Evolutionary conservation across 92 coral and sea anemone genomes (phyloP).

Genomic region (Actinernus sp.): DNA sequence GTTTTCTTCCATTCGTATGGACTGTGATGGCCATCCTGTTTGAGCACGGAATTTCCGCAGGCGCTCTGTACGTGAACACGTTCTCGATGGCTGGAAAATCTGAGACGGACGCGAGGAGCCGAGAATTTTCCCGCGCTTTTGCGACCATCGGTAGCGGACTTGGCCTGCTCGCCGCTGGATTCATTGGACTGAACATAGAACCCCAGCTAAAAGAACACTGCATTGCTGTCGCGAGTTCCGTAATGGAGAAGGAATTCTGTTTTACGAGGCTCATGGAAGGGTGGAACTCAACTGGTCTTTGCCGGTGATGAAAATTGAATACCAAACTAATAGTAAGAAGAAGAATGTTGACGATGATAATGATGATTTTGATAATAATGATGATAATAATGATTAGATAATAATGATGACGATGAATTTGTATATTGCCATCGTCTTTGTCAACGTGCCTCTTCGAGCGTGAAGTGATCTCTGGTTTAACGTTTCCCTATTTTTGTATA

Average conservation of each 20-base stretch:
- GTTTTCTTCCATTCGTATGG: conserved; percentile 75
- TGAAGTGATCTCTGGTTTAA: too few relatives aligned
- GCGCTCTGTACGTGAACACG: conserved; percentile 71
- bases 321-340: too few relatives aligned
- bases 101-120: conserved; percentile 38
- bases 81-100: conserved; percentile 46
- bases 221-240: conserved; percentile 6
- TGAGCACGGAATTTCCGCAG: conserved; percentile 59
- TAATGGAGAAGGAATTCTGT: conserved; percentile 43
- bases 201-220: conserved; percentile 64
- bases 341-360: too few relatives aligned
- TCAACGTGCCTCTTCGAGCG: too few relatives aligned
- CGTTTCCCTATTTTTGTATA: too few relatives aligned
- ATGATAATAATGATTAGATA: too few relatives aligned
- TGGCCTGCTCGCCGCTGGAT: conserved; percentile 67
- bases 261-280: conserved; percentile 68
- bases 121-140: conserved; percentile 90
- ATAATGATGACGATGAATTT: too few relatives aligned
- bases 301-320: conserved; percentile 14
- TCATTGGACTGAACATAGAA: conserved; percentile 73
- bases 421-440: too few relatives aligned
- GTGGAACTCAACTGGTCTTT: conserved; percentile 54
- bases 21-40: conserved; percentile 49
- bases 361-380: too few relatives aligned
- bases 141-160: conserved; percentile 70